Conservation (phyloP, 2,888 invertebrate species). For the Anodontia alba region DNA sequence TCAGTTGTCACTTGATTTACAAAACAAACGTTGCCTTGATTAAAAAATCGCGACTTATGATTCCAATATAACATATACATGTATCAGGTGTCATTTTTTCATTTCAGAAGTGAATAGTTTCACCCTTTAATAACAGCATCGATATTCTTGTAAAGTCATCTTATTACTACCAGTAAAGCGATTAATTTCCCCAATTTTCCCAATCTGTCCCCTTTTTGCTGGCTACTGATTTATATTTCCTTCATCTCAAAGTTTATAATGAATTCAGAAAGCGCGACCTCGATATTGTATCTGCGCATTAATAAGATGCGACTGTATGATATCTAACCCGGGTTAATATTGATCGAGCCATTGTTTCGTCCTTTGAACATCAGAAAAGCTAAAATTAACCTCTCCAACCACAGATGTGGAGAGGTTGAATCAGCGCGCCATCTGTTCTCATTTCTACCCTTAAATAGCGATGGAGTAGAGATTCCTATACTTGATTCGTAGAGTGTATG, state of each 20-base stretch:
- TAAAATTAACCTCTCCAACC: constrained; percentile 54
- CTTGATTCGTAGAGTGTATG: neutral
- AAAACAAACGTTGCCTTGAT: no score
- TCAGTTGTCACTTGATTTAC: no score
- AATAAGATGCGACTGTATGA: constrained; percentile 40
- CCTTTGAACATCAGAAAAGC: constrained; percentile 43
- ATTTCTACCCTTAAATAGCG: neutral
- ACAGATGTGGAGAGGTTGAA: constrained; percentile 47
- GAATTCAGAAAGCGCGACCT: constrained; percentile 17
- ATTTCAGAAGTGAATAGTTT: constrained; percentile 4
- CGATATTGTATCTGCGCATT: constrained; percentile 26
- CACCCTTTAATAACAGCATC: neutral
- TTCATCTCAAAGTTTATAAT: constrained; percentile 4
- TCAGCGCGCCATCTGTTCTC: constrained; percentile 48
- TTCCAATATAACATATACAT: no score
- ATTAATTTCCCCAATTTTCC: constrained; percentile 1
- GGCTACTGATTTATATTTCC: constrained; percentile 2
- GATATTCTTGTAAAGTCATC: neutral
- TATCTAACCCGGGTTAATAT: constrained; percentile 58
- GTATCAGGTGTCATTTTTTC: neutral
- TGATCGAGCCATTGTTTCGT: constrained; percentile 57
- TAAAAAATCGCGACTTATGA: no score
- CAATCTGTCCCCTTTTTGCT: constrained; percentile 9
- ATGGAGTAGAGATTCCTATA: neutral
- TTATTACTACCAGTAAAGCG: constrained; percentile 5